Evolutionary conservation across 2,888 invertebrate genomes (phyloP).

Genomic region (Aspidapion aeneum): DNA sequence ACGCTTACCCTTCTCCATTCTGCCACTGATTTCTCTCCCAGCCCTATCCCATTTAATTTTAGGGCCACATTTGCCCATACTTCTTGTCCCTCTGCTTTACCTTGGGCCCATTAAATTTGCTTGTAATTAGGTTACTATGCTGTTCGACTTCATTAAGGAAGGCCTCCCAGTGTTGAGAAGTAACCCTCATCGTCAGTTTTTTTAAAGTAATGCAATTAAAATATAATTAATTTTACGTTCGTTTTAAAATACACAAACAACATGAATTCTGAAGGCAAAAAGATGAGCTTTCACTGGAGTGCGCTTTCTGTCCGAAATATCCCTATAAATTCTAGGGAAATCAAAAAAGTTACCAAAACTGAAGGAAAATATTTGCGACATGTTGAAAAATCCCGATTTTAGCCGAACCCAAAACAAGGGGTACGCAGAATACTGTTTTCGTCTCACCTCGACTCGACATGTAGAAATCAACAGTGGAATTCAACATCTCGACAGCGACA

Average conservation of each 20-base stretch:
- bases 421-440: background rate
- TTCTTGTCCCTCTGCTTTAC: background rate
- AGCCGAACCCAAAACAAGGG: background rate
- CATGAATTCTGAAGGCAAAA: too few relatives aligned
- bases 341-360: background rate
- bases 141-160: constrained; percentile 1
- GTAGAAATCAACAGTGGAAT: background rate
- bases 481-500: background rate
- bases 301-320: too few relatives aligned
- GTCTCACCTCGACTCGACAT: background rate
- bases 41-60: constrained; percentile 5
- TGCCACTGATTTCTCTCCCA: constrained; percentile 3
- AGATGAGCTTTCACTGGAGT: too few relatives aligned
- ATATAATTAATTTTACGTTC: too few relatives aligned
- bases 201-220: too few relatives aligned
- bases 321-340: background rate
- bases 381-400: background rate
- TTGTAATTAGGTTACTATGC: constrained; percentile 1
- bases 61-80: constrained; percentile 2
- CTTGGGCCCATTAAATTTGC: constrained; percentile 8
- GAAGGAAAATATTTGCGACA: background rate
- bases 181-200: constrained; percentile 5
- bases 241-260: too few relatives aligned
- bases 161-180: background rate
- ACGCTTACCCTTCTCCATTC: constrained; percentile 7